Percentiles rank a stretch among this genome's conserved stretches.
phyloP scores from a whole-genome alignment of 1,140 invertebrate species.

The Cydia strobilella region DNA sequence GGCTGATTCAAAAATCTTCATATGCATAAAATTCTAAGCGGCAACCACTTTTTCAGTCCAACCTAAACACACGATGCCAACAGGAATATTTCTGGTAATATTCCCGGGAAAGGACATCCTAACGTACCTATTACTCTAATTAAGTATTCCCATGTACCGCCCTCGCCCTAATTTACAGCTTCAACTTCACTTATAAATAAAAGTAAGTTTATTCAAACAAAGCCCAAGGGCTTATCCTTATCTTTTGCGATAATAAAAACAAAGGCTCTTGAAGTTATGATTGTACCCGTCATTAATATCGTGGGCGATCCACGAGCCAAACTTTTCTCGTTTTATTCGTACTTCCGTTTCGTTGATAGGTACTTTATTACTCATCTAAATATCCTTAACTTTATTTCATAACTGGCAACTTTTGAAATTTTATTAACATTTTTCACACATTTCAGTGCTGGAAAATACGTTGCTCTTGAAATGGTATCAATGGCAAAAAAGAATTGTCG shows the following conservation, averaged over 20 bases:
- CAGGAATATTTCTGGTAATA: background rate
- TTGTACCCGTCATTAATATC: constrained; percentile 22
- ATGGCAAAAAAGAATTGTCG: too few relatives aligned
- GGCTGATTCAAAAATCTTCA: too few relatives aligned
- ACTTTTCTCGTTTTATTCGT: constrained; percentile 5
- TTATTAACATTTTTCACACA: background rate
- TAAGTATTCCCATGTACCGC: constrained; percentile 24
- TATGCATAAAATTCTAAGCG: too few relatives aligned
- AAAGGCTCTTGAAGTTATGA: constrained; percentile 27
- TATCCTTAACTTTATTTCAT: background rate
- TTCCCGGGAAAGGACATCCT: background rate
- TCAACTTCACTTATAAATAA: constrained; percentile 26
- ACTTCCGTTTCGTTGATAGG: constrained; percentile 11
- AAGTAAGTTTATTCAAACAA: constrained; percentile 29
- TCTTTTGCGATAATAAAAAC: constrained; percentile 31
- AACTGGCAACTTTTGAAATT: background rate
- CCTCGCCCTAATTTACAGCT: constrained; percentile 20
- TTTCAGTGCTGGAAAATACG: too few relatives aligned
- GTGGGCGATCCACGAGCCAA: background rate
- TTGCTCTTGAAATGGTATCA: too few relatives aligned
- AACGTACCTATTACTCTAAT: constrained; percentile 6
- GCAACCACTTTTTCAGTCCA: too few relatives aligned
- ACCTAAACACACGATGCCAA: too few relatives aligned
- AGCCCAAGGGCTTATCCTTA: constrained; percentile 19
- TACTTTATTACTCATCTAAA: constrained; percentile 16